Percentiles rank a stretch among this genome's conserved stretches.
Conservation (phyloP, 53 echinoderm and acorn worm genomes). For the Luidia sarsii region DNA sequence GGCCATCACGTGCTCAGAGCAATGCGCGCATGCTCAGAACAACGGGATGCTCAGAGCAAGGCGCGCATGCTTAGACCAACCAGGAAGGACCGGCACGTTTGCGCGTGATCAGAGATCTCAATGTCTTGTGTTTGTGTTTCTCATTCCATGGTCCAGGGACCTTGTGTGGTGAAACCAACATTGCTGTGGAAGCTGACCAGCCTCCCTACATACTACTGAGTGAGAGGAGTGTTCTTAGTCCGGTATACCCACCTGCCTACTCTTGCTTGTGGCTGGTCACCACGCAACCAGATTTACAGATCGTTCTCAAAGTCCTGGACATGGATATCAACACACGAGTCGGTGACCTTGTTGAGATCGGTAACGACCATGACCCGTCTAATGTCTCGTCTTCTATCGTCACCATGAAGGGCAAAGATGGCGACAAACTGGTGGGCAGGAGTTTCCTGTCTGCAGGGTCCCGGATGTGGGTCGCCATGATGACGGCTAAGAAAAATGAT, state of each 20-base stretch:
- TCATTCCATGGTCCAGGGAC: too few species aligned
- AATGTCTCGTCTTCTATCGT: not conserved
- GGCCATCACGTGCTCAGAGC: too few species aligned
- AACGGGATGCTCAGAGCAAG: too few species aligned
- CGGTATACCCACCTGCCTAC: constrained; percentile 16
- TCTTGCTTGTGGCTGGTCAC: constrained; percentile 34
- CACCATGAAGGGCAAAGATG: constrained; percentile 2
- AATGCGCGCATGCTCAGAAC: too few species aligned
- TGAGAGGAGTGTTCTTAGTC: too few species aligned
- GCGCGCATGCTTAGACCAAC: too few species aligned
- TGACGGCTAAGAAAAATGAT: not conserved
- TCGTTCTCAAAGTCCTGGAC: constrained; percentile 11
- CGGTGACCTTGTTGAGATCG: constrained; percentile 3
- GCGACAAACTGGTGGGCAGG: not conserved
- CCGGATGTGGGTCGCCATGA: constrained; percentile 18
- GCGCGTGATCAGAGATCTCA: too few species aligned
- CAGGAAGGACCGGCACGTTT: too few species aligned
- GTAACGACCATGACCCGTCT: constrained; percentile 31
- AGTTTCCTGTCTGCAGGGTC: constrained; percentile 21
- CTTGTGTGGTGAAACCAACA: constrained; percentile 32
- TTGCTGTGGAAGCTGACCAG: not conserved
- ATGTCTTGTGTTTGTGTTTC: too few species aligned
- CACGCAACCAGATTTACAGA: constrained; percentile 7
- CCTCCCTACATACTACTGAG: constrained; percentile 11
- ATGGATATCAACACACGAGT: not conserved